These are phyloP conservation scores for Subanguina moxae DNA, from an alignment of 1,140 invertebrate genomes.

Conservation along the genomic window DNA sequence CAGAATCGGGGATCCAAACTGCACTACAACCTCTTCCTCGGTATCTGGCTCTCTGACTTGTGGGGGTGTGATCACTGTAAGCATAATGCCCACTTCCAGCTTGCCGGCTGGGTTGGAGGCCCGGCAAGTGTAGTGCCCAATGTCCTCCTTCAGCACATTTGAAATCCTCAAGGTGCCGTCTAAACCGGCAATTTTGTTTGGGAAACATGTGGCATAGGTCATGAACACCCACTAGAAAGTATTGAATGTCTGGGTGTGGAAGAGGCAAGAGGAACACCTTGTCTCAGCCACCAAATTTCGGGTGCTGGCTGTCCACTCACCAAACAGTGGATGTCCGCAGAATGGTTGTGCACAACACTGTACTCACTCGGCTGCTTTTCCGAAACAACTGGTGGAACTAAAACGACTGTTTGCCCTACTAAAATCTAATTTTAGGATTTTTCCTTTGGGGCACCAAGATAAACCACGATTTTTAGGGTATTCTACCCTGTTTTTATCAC, in stretches of 20 bases:
- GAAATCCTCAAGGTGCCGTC: slow-evolving; percentile 54
- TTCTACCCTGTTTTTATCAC: no score
- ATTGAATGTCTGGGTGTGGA: slow-evolving; percentile 30
- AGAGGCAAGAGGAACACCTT: slow-evolving; percentile 20
- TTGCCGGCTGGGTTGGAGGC: slow-evolving; percentile 48
- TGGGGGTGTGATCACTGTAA: slow-evolving; percentile 60
- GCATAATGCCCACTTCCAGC: slow-evolving; percentile 39
- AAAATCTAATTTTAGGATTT: no score
- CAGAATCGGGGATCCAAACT: slow-evolving; percentile 35
- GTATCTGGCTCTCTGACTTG: slow-evolving; percentile 38
- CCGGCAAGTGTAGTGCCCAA: slow-evolving; percentile 42
- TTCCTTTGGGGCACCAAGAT: no score
- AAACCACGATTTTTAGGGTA: no score
- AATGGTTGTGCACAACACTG: slow-evolving; percentile 2
- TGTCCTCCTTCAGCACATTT: slow-evolving; percentile 29
- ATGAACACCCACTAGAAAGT: not conserved
- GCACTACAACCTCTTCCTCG: slow-evolving; percentile 29
- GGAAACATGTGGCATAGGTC: no score
- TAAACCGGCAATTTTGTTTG: slow-evolving; percentile 13
- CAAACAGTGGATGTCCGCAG: not conserved
- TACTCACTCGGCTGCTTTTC: slow-evolving; percentile 9
- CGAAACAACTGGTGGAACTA: slow-evolving; percentile 10
- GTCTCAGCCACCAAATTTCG: not conserved
- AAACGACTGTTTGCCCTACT: no score
- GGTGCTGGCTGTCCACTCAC: slow-evolving; percentile 1